Evolutionary conservation across 2,797 vertebrate species (phyloP).

Genomic region (Menidia menidia): DNA sequence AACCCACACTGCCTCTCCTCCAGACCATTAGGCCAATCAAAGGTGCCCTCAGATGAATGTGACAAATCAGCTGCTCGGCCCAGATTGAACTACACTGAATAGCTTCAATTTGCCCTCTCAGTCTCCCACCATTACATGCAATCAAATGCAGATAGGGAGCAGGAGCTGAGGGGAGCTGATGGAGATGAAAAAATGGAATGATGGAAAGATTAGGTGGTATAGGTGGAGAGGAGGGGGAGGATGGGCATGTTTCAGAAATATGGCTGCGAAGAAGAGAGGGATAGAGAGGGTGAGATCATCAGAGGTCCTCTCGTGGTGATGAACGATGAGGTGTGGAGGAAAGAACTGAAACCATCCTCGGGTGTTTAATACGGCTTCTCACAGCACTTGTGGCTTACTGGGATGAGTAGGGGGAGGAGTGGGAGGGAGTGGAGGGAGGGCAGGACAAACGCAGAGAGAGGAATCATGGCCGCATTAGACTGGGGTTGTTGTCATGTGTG

Average conservation of each 20-base stretch:
- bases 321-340: conserved; percentile 35
- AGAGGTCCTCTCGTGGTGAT: conserved; percentile 45
- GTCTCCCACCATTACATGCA: conserved; percentile 72
- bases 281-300: conserved; percentile 58
- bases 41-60: conserved; percentile 63
- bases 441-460: conserved; percentile 7
- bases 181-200: conserved; percentile 56
- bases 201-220: conserved; percentile 56
- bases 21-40: conserved; percentile 64
- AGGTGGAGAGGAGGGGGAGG: conserved; percentile 24
- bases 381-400: conserved; percentile 39
- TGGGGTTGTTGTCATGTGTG: conserved; percentile 25
- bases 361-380: conserved; percentile 51
- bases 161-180: conserved; percentile 46
- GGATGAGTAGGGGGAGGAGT: conserved; percentile 27
- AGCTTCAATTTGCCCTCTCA: conserved; percentile 71
- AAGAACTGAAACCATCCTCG: conserved; percentile 54
- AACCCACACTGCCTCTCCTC: conserved; percentile 31
- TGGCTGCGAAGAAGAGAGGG: conserved; percentile 20
- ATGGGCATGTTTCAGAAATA: conserved; percentile 25
- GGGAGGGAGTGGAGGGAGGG: conserved; percentile 23
- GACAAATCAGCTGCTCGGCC: conserved; percentile 66
- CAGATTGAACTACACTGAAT: conserved; percentile 65
- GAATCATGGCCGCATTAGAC: conserved; percentile 30
- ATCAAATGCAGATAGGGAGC: conserved; percentile 71